Evolutionary conservation across 2,888 invertebrate genomes (phyloP).

Genomic region (Apotomis turbidana): DNA sequence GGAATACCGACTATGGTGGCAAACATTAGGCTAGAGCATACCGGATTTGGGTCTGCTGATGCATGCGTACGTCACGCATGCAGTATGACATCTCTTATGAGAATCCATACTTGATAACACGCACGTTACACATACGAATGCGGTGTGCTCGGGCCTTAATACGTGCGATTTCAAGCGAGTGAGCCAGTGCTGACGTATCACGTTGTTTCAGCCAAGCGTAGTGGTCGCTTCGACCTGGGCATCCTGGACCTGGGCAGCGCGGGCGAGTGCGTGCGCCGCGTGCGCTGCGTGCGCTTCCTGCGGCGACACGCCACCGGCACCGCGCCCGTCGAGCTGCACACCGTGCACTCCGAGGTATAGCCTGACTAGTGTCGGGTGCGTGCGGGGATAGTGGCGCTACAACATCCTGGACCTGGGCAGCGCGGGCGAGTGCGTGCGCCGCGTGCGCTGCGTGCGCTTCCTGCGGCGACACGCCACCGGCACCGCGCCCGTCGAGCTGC

Average conservation of each 20-base stretch:
- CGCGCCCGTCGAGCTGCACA: constrained; percentile 96
- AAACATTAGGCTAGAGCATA: too few species aligned
- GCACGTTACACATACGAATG: too few species aligned
- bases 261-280: constrained; percentile 94
- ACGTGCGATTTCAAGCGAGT: too few species aligned
- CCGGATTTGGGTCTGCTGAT: too few species aligned
- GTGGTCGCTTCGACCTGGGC: constrained; percentile 96
- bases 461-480: constrained; percentile 95
- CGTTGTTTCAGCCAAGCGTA: constrained; percentile 88
- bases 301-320: constrained; percentile 95
- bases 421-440: constrained; percentile 95
- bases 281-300: constrained; percentile 92
- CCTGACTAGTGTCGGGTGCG: too few species aligned
- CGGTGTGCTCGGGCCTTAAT: too few species aligned
- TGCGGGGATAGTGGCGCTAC: too few species aligned
- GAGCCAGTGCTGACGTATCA: not conserved
- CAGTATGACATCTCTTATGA: too few species aligned
- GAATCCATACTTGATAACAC: too few species aligned
- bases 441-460: constrained; percentile 92
- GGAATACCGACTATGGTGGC: too few species aligned
- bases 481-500: constrained; percentile 95
- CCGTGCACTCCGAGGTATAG: constrained; percentile 93
- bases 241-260: constrained; percentile 94
- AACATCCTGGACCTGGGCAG: constrained; percentile 92
- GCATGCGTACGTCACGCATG: too few species aligned